Percentiles rank a stretch among this genome's conserved stretches.
Conservation (phyloP, 2,113 vertebrate genomes). For the Pheucticus melanocephalus region DNA sequence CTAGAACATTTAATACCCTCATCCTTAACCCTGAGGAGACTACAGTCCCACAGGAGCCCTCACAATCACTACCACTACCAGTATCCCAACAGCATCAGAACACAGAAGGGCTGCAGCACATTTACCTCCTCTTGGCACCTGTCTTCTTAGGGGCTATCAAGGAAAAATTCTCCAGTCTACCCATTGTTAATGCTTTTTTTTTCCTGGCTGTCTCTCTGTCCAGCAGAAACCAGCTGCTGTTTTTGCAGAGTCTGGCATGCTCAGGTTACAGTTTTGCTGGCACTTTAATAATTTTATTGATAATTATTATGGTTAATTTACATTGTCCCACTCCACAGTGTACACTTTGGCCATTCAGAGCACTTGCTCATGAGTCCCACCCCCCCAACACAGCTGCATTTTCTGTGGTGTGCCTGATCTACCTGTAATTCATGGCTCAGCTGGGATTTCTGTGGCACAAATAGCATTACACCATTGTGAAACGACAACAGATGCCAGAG, state of each 20-base stretch:
- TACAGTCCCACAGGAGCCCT: rapidly evolving
- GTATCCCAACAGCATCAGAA: background rate
- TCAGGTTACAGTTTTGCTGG: background rate
- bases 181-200: background rate
- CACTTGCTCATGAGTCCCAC: background rate
- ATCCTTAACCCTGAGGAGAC: background rate
- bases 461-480: slow-evolving; percentile 8
- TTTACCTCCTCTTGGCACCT: background rate
- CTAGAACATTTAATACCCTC: background rate
- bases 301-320: background rate
- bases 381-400: background rate
- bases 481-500: slow-evolving; percentile 35
- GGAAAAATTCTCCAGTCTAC: background rate
- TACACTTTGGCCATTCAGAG: background rate
- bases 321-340: background rate
- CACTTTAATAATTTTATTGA: background rate
- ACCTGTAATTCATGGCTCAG: background rate
- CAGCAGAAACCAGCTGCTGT: background rate
- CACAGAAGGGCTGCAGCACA: background rate
- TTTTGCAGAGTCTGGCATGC: background rate
- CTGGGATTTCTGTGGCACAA: slow-evolving; percentile 39
- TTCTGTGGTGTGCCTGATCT: background rate
- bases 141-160: background rate
- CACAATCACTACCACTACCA: background rate
- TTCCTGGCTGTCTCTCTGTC: background rate